These are phyloP conservation scores for Mycalesis mineus DNA, from an alignment of 2,888 invertebrate species.

Conservation along the genomic window DNA sequence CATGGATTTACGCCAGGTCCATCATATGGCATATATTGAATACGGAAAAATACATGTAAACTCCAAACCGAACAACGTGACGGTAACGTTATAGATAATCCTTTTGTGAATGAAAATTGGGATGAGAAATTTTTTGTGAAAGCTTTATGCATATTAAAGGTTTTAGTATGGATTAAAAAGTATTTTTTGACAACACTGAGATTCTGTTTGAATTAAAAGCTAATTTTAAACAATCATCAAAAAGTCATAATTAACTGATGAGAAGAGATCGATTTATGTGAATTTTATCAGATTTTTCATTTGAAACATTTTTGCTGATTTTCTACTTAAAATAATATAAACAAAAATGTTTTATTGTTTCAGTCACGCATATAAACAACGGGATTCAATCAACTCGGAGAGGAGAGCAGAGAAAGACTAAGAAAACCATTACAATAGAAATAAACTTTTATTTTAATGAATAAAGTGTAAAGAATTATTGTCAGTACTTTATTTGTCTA, in stretches of 20 bases:
- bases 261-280: no score
- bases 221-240: no score
- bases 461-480: neutral
- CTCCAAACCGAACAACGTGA: neutral
- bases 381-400: neutral
- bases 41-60: neutral
- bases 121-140: neutral
- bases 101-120: neutral
- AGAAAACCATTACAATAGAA: neutral
- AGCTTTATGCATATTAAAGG: no score
- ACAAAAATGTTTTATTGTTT: constrained; percentile 36
- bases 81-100: neutral
- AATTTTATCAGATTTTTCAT: no score
- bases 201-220: no score
- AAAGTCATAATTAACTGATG: no score
- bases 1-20: no score
- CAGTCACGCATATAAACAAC: constrained; percentile 54
- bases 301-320: no score
- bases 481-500: neutral
- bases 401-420: neutral
- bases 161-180: neutral
- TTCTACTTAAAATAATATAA: neutral
- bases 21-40: no score
- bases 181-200: no score
- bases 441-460: neutral